Evolutionary conservation across 2,888 invertebrate genomes (phyloP), one percentile per base, ranked within the genome.

Genomic region (Chrysodeixis includens): DNA sequence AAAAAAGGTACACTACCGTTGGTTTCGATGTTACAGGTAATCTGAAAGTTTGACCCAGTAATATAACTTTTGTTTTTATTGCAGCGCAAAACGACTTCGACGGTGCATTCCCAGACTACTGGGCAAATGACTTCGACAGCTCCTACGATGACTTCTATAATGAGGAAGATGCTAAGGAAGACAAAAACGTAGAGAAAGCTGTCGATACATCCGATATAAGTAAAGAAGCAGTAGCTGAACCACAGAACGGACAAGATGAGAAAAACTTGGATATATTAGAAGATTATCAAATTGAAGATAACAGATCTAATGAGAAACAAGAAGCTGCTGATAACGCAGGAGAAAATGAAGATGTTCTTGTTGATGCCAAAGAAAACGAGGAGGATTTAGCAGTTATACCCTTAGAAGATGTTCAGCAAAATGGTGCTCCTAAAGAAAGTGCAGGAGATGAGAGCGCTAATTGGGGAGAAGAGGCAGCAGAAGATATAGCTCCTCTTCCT

Each of bases 241-340:
- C 69, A 14, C 64, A 69, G 49, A 57, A 62, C 12, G 71, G 69
- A 22, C 30, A 54, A 30, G 61, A 70, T 16, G 64, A 59, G 1
- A 68, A 79, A 0, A 61, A 62, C 20, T 63, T 73, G 5, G 76
- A 79, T 18, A 69, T 65, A 32, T 69, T 83, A 8, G 71, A 76
- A 49, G 91, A 92, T 71, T 92, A 92, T 61, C 90, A 88, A 58
- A 75, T 89, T 26, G 93, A 93, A 84, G 93, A 93, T 35, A 92
- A 92, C 44, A 86, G 92, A 62, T 81, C 68, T n/a, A 40, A n/a
- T n/a, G 40, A 40, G 6, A 40, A 40, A n/a, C 40, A 40, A n/a
- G 40, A n/a, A 40, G 40, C 40, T 40, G 40, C 4, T 14, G 35
- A n/a, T 0, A 71, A 73, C 56, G 56, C 52, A 56, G 71, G 62